Conservation (phyloP, 2,113 vertebrate genomes). For the Oxyura jamaicensis region DNA sequence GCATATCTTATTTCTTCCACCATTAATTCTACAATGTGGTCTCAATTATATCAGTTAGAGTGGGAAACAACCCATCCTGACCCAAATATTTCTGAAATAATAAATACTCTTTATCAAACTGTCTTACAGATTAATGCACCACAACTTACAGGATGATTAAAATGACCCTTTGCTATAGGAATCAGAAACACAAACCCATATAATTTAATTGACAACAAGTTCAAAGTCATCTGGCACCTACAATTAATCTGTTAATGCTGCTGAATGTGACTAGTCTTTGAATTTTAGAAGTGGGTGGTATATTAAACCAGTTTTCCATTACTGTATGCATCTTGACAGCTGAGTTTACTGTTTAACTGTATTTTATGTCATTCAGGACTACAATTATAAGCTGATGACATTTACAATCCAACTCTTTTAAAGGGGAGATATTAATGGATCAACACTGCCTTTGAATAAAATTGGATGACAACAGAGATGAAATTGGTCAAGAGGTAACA, state of each 20-base stretch:
- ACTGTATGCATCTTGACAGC: conserved; percentile 32
- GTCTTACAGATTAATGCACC: conserved; percentile 80
- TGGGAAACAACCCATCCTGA: conserved; percentile 75
- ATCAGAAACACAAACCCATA: conserved; percentile 54
- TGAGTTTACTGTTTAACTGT: conserved; percentile 16
- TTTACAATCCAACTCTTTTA: neutral
- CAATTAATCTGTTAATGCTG: conserved; percentile 63
- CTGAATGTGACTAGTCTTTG: conserved; percentile 12
- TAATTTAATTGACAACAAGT: conserved; percentile 75
- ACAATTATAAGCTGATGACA: neutral
- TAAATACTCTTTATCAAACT: conserved; percentile 80
- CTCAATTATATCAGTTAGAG: conserved; percentile 75
- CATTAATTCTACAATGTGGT: conserved; percentile 80
- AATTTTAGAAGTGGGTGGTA: conserved; percentile 54
- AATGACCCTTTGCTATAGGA: conserved; percentile 78
- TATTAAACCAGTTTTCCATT: conserved; percentile 31
- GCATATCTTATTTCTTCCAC: conserved; percentile 82
- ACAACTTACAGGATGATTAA: conserved; percentile 77
- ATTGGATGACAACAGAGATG: neutral
- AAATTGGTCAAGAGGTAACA: conserved; percentile 1
- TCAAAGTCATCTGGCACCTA: conserved; percentile 71
- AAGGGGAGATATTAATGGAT: conserved; percentile 20
- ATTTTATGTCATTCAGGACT: conserved; percentile 16
- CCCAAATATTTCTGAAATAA: conserved; percentile 78
- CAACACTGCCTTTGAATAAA: neutral